Evolutionary conservation across 2,113 vertebrate genomes (phyloP).

Genomic region (Vidua chalybeata): DNA sequence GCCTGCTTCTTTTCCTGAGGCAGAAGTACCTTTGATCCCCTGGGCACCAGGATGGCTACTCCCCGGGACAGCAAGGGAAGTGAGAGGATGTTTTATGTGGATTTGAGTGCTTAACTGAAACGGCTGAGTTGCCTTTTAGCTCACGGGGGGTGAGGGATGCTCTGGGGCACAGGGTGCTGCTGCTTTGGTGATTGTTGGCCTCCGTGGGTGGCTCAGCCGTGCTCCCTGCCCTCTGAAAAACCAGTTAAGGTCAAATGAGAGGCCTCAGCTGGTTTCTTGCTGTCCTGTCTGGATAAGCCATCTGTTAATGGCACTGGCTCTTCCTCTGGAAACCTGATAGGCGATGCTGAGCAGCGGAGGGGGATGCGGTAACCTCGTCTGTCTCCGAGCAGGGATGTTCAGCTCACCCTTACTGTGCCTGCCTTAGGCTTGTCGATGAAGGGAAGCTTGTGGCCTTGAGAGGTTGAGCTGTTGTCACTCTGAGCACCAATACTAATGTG

Average conservation of each 20-base stretch:
- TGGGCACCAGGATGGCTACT: neutral
- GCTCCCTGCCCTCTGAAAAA: neutral
- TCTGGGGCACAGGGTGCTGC: neutral
- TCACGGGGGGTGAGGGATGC: neutral
- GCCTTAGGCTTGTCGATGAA: neutral
- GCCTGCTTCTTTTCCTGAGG: neutral
- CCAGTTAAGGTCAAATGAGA: slow-evolving; percentile 2
- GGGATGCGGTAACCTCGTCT: neutral
- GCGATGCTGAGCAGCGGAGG: neutral
- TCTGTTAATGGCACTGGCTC: neutral
- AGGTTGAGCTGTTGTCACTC: neutral
- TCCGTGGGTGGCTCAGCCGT: neutral
- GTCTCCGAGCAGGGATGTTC: neutral
- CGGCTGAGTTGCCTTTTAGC: neutral
- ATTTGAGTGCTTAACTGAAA: neutral
- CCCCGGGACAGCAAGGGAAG: too few relatives aligned
- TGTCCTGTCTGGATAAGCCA: neutral
- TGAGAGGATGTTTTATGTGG: neutral
- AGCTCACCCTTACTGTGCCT: fast-evolving
- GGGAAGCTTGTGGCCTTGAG: neutral
- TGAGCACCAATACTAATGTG: fast-evolving
- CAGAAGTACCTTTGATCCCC: neutral
- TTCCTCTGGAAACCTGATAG: slow-evolving; percentile 4
- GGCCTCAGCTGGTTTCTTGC: neutral
- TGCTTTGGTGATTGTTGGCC: neutral